These are phyloP conservation scores for Mongoloraphidia duomilia DNA, from an alignment of 2,888 invertebrate genomes.

Conservation along the genomic window DNA sequence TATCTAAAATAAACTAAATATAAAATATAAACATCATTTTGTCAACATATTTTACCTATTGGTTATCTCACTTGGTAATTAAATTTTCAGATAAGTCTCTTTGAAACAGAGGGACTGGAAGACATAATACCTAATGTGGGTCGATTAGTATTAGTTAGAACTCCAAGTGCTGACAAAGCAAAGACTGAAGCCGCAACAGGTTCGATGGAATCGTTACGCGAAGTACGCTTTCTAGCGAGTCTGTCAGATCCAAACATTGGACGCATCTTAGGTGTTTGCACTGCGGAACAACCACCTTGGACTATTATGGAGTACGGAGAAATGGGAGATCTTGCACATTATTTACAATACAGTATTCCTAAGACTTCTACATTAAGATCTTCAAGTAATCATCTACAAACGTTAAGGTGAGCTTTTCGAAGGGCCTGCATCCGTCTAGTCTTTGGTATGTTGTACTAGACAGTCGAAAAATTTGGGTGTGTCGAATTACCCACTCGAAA, in stretches of 20 bases:
- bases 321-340: constrained; percentile 59
- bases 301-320: constrained; percentile 61
- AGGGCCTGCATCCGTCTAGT: too few species aligned
- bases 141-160: constrained; percentile 38
- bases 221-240: constrained; percentile 51
- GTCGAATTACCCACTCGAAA: too few species aligned
- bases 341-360: constrained; percentile 29
- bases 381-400: constrained; percentile 18
- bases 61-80: not conserved
- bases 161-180: constrained; percentile 30
- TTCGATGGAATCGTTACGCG: constrained; percentile 37
- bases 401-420: not conserved
- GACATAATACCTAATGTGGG: constrained; percentile 33
- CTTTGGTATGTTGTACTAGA: too few species aligned
- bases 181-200: constrained; percentile 26
- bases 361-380: constrained; percentile 1
- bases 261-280: constrained; percentile 43
- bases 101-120: constrained; percentile 36
- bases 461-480: too few species aligned
- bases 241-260: constrained; percentile 53
- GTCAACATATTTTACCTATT: not conserved
- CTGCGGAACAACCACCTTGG: constrained; percentile 46
- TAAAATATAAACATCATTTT: too few species aligned
- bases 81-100: constrained; percentile 34
- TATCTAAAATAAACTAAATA: too few species aligned